Conservation (phyloP, 1,140 invertebrate species). For the Monomorium pharaonis region DNA sequence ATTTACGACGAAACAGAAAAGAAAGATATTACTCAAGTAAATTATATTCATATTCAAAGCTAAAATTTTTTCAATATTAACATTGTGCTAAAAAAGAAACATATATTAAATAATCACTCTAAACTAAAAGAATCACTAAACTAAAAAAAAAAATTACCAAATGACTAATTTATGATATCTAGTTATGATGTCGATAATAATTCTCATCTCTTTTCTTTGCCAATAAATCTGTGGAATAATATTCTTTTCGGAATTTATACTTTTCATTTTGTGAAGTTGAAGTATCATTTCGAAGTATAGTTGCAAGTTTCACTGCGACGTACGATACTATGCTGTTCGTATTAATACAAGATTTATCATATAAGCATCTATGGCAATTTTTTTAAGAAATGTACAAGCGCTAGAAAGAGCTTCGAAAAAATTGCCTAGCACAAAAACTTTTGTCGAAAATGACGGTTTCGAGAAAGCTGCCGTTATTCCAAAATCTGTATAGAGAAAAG, state of each 20-base stretch:
- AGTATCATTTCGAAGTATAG: background rate
- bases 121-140: background rate
- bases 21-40: constrained; percentile 65
- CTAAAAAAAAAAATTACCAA: background rate
- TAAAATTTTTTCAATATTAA: constrained; percentile 55
- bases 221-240: background rate
- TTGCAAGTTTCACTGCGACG: background rate
- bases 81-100: constrained; percentile 51
- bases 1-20: constrained; percentile 68
- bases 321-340: constrained; percentile 17
- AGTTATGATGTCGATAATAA: constrained; percentile 30
- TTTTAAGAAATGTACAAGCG: background rate
- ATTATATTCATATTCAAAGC: constrained; percentile 59
- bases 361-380: constrained; percentile 1
- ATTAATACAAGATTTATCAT: constrained; percentile 20
- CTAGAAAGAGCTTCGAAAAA: background rate
- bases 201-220: background rate
- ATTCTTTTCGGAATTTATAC: background rate
- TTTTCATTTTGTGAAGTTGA: background rate
- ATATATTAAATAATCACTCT: background rate
- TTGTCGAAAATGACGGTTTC: background rate
- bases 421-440: constrained; percentile 8
- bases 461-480: background rate
- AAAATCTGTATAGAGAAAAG: constrained; percentile 23
- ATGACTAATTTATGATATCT: too few species aligned